Percentiles rank a stretch among this genome's conserved stretches.
Evolutionary conservation across 2,888 invertebrate genomes (phyloP).

Genomic region (Sesia bembeciformis): DNA sequence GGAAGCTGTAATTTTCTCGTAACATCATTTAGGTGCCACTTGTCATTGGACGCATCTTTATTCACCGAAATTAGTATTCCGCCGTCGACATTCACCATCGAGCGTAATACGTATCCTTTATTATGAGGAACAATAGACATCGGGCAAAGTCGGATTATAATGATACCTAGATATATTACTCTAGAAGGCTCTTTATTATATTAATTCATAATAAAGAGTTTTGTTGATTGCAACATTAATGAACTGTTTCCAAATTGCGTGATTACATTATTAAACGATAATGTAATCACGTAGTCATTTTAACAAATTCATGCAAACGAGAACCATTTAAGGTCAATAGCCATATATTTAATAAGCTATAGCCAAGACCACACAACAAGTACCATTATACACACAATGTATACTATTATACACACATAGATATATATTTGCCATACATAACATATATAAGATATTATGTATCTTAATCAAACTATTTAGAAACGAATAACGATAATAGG

Average conservation of each 20-base stretch:
- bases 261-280: too few species aligned
- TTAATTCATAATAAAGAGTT: conserved; percentile 4
- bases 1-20: neutral
- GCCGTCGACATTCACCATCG: conserved; percentile 4
- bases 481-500: too few species aligned
- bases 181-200: conserved; percentile 13
- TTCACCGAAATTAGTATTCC: conserved; percentile 31
- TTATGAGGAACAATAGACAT: conserved; percentile 11
- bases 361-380: too few species aligned
- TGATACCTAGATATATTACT: conserved; percentile 5
- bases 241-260: neutral
- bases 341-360: too few species aligned
- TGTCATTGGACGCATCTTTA: conserved; percentile 18
- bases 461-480: too few species aligned
- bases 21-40: neutral
- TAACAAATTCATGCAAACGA: too few species aligned
- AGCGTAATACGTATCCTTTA: conserved; percentile 17
- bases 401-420: too few species aligned
- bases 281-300: neutral
- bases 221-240: neutral
- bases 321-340: too few species aligned
- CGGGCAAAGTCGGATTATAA: too few species aligned
- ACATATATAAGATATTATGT: too few species aligned
- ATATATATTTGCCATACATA: too few species aligned
- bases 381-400: too few species aligned